Conservation (phyloP, 2,888 invertebrate genomes). For the Sthenelais limicola region DNA sequence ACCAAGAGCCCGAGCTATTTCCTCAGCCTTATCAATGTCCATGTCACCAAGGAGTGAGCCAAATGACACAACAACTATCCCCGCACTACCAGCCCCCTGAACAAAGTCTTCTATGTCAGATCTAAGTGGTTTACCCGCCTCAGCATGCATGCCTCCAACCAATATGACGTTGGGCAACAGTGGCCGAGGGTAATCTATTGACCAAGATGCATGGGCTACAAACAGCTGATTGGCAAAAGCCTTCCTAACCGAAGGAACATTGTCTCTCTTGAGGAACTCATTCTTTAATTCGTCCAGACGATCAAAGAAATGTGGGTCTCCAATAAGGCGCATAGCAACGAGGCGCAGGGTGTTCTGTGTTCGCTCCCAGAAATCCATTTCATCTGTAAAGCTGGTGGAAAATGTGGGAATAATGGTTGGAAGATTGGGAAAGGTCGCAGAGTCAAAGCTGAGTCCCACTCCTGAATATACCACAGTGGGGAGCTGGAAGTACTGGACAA, state of each 20-base stretch:
- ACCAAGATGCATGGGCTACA: neutral
- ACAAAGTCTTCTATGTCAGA: neutral
- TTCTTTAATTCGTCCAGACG: neutral
- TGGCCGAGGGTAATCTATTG: slow-evolving; percentile 6
- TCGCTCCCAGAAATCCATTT: slow-evolving; percentile 14
- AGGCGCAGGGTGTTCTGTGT: neutral
- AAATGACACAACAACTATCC: slow-evolving; percentile 14
- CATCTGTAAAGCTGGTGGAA: neutral
- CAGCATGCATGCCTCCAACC: slow-evolving; percentile 5
- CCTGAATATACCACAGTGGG: slow-evolving; percentile 3
- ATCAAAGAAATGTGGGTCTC: neutral
- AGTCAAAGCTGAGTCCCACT: neutral
- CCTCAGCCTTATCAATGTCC: neutral
- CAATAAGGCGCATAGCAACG: neutral
- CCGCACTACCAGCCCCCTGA: neutral
- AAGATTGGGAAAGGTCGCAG: slow-evolving; percentile 3
- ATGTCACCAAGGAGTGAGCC: neutral
- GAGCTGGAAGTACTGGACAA: neutral
- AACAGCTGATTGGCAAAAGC: neutral
- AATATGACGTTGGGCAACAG: slow-evolving; percentile 11
- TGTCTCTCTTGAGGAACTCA: neutral
- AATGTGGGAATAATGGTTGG: neutral
- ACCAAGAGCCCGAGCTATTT: neutral
- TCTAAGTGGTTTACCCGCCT: neutral
- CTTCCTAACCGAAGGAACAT: neutral